Evolutionary conservation across 2,797 vertebrate genomes (phyloP), one percentile per base, ranked within the genome.

Genomic region (Triplophysa bombifrons): DNA sequence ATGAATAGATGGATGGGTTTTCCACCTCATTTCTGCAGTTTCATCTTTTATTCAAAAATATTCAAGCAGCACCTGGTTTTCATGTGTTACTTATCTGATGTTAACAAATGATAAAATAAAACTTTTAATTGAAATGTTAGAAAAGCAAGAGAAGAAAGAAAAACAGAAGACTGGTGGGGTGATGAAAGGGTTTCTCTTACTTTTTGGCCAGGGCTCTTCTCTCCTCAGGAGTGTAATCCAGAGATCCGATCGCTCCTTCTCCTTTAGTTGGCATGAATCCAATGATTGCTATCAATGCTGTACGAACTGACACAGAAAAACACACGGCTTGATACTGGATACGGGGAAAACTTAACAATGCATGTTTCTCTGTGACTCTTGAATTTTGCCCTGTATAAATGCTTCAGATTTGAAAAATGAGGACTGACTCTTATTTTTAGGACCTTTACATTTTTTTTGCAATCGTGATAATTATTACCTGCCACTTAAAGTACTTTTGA

Each of bases 181-280:
- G 58, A 83, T 76, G 30, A 19, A 46, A 14, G 1, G 20, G 44
- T 68, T 38, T 69, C 69, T 84, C 96, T 93, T 96, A 99, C 98
- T 97, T 98, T 93, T 97, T 99, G 87, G 97, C 98, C 64, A 99
- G 96, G 20, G 95, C 89, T 92, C 90, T 94, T 88, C 97, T 95
- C 89, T 99, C 98, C 80, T 98, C 97, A 10, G 97, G 96, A 56
- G 97, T 98, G 56, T 99, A 99, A 92, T 99, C 97, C 19, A 99
- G 93, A 88, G 97, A 99, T 90, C 97, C 98, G 86, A 99, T 99
- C 72, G 98, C 98, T 75, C 98, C 98, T 87, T 99, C 97, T 87
- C 98, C 98, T 94, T 98, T 99, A 58, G 97, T 99, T 81, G 98
- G 97, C 98, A 99, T 99, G 93, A 99, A 99, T 88, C 97, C 97